A percentile compares a stretch with the other conserved stretches of the same genome.
Evolutionary conservation across 1,140 invertebrate species (phyloP).

Genomic region (Zaprionus vittiger): DNA sequence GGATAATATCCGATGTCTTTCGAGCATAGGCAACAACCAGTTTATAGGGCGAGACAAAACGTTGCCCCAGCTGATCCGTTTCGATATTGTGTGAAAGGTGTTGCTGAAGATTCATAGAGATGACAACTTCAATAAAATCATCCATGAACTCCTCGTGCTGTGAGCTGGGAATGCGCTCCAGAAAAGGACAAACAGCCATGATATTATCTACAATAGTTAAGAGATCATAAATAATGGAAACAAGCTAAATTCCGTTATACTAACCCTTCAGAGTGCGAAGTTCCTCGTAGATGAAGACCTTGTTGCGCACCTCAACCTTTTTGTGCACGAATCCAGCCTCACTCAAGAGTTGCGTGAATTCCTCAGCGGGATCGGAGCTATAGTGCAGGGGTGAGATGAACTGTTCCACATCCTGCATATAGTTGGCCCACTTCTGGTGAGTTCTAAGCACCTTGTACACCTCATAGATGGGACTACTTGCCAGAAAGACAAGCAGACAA

Average conservation of each 20-base stretch:
- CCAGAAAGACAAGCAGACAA: constrained; percentile 89
- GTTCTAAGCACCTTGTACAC: constrained; percentile 88
- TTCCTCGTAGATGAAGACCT: constrained; percentile 88
- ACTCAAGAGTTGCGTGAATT: constrained; percentile 87
- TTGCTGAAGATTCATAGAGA: constrained; percentile 85
- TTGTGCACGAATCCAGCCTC: constrained; percentile 88
- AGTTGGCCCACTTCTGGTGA: constrained; percentile 87
- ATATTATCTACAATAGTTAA: constrained; percentile 85
- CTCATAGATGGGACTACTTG: constrained; percentile 89
- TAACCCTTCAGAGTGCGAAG: constrained; percentile 73
- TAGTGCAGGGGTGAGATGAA: constrained; percentile 89
- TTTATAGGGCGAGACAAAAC: constrained; percentile 85
- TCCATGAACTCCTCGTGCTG: constrained; percentile 88
- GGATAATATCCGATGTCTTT: constrained; percentile 85
- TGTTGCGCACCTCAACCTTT: constrained; percentile 87
- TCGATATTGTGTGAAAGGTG: constrained; percentile 47
- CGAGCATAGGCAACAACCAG: constrained; percentile 86
- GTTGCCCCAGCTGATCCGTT: constrained; percentile 39
- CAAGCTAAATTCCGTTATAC: neutral
- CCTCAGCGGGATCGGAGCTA: constrained; percentile 87
- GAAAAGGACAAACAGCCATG: constrained; percentile 90
- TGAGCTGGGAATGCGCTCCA: constrained; percentile 87
- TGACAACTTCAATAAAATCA: constrained; percentile 86
- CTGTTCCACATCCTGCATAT: constrained; percentile 88
- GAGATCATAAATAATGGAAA: no score